These are phyloP conservation scores for Bubo bubo DNA, from an alignment of 2,113 vertebrate genomes.

Conservation along the genomic window DNA sequence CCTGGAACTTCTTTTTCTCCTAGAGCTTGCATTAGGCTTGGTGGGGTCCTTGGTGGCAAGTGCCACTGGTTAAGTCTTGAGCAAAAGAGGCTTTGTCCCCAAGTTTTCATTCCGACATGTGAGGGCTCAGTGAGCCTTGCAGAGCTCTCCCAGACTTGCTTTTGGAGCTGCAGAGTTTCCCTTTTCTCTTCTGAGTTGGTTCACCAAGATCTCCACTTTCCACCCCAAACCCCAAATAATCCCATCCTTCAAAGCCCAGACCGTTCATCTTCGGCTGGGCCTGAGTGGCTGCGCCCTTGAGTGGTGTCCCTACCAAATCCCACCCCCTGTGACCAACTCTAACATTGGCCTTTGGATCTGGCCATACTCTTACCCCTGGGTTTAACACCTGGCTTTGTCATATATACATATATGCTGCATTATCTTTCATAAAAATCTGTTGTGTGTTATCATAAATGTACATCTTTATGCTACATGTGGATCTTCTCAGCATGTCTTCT, in stretches of 20 bases:
- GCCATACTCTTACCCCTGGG: not conserved
- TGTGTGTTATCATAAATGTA: not conserved
- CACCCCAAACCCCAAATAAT: not conserved
- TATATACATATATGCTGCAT: not conserved
- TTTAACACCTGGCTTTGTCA: not conserved
- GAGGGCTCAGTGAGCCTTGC: not conserved
- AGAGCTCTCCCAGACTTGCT: not conserved
- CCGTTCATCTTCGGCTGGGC: accelerated
- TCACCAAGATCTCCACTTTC: not conserved
- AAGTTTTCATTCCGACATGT: not conserved
- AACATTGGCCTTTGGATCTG: not conserved
- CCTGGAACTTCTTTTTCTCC: not conserved
- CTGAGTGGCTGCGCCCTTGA: accelerated
- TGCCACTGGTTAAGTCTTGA: not conserved
- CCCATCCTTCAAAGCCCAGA: not conserved
- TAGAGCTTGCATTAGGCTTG: not conserved
- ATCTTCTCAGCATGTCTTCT: not conserved
- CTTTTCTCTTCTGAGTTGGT: not conserved
- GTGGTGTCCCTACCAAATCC: not conserved
- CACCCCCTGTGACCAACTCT: not conserved
- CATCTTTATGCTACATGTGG: not conserved
- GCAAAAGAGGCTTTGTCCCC: not conserved
- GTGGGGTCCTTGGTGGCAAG: not conserved
- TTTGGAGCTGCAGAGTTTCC: not conserved
- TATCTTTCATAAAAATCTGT: not conserved